These are phyloP conservation scores for Zoanthus gigantus DNA, from an alignment of 92 coral and sea anemone genomes.

Conservation along the genomic window DNA sequence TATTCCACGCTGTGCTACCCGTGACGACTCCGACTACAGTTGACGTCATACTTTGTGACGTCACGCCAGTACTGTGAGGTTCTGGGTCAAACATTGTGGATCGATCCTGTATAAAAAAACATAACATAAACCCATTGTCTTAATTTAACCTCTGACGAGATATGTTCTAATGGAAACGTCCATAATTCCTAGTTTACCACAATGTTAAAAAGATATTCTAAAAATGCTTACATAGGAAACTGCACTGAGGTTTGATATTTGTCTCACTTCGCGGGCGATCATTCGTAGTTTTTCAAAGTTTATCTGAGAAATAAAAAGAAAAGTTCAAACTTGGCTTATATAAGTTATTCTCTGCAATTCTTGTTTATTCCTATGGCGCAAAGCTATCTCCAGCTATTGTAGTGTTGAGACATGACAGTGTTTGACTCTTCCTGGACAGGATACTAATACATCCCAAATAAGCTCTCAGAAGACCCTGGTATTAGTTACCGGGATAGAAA, in stretches of 20 bases:
- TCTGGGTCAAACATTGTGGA: slow-evolving; percentile 92
- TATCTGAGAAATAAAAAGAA: slow-evolving; percentile 53
- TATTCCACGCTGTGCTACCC: slow-evolving; percentile 84
- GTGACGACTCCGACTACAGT: slow-evolving; percentile 92
- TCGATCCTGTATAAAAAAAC: slow-evolving; percentile 70
- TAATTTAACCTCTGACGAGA: too few relatives aligned
- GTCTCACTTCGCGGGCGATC: slow-evolving; percentile 97
- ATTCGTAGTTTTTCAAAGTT: slow-evolving; percentile 97
- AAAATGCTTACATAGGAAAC: slow-evolving; percentile 86
- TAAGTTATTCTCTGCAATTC: neutral
- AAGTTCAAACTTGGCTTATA: too few relatives aligned
- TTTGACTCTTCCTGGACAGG: neutral
- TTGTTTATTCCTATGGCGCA: too few relatives aligned
- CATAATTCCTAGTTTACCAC: too few relatives aligned
- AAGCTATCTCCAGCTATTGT: too few relatives aligned
- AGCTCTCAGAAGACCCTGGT: too few relatives aligned
- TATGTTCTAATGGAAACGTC: too few relatives aligned
- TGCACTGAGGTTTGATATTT: slow-evolving; percentile 85
- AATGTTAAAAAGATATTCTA: too few relatives aligned
- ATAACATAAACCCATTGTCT: too few relatives aligned
- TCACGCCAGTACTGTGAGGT: slow-evolving; percentile 72
- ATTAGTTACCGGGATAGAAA: too few relatives aligned
- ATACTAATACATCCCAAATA: neutral
- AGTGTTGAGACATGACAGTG: too few relatives aligned
- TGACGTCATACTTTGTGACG: slow-evolving; percentile 89